Conservation (phyloP, 1,140 invertebrate genomes). For the Cydia strobilella region DNA sequence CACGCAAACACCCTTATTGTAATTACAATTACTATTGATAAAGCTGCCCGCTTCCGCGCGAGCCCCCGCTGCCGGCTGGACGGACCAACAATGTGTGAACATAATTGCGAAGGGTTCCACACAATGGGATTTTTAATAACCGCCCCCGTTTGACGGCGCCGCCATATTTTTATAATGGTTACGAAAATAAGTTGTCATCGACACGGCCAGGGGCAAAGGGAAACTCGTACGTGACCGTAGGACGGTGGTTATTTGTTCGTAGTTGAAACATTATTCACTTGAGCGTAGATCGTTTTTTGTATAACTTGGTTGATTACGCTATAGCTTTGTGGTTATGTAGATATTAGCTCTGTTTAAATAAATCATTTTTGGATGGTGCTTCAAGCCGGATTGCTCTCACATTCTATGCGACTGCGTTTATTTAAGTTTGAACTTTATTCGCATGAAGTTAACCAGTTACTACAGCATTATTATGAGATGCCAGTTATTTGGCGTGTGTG, state of each 20-base stretch:
- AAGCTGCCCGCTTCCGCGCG: background rate
- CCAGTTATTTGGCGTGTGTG: background rate
- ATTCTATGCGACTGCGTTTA: background rate
- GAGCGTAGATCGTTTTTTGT: background rate
- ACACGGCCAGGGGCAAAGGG: background rate
- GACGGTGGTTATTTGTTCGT: background rate
- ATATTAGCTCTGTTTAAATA: too few relatives aligned
- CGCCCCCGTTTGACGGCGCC: slow-evolving; percentile 19
- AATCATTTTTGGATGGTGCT: background rate
- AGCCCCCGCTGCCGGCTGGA: slow-evolving; percentile 5
- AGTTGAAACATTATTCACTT: background rate
- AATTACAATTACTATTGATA: background rate
- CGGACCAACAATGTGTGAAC: slow-evolving; percentile 30
- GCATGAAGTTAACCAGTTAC: background rate
- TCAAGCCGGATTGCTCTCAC: too few relatives aligned
- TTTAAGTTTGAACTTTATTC: background rate
- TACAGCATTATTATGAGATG: background rate
- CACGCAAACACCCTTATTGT: background rate
- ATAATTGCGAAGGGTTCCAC: slow-evolving; percentile 13
- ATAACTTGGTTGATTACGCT: background rate
- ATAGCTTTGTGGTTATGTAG: background rate
- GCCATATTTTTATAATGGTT: slow-evolving; percentile 27
- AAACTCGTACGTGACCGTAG: background rate
- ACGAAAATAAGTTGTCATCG: slow-evolving; percentile 26
- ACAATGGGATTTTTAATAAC: slow-evolving; percentile 33